A percentile compares a stretch with the other conserved stretches of the same genome.
These are phyloP conservation scores for Meandrusa payeni DNA, from an alignment of 2,888 invertebrate species.

Conservation along the genomic window DNA sequence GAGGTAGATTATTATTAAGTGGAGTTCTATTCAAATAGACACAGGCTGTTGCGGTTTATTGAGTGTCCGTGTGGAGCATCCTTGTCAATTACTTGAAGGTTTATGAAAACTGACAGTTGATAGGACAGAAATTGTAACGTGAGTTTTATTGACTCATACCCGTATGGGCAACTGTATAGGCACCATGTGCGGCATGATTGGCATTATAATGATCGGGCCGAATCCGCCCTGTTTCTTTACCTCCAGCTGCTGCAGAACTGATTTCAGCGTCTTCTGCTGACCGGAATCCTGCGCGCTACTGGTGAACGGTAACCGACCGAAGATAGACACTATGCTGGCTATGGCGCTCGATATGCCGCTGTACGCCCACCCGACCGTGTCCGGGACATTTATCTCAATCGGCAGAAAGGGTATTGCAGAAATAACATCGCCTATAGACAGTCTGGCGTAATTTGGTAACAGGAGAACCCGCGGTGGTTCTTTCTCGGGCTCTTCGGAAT, in stretches of 20 bases:
- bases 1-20: no score
- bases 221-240: constrained; percentile 31
- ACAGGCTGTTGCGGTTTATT: no score
- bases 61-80: no score
- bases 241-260: constrained; percentile 39
- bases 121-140: no score
- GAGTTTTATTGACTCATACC: constrained; percentile 26
- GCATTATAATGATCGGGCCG: constrained; percentile 47
- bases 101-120: no score
- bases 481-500: constrained; percentile 32
- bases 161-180: constrained; percentile 32
- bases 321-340: constrained; percentile 48
- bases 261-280: constrained; percentile 35
- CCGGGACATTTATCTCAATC: constrained; percentile 83
- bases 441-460: constrained; percentile 42
- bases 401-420: constrained; percentile 80
- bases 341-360: constrained; percentile 49
- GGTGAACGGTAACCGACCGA: constrained; percentile 50
- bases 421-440: constrained; percentile 68
- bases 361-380: constrained; percentile 70
- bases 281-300: constrained; percentile 24
- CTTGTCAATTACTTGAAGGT: no score
- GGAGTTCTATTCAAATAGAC: no score
- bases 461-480: constrained; percentile 39
- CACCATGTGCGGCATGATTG: constrained; percentile 43